Conservation (phyloP, 2,797 vertebrate species). For the Otus scops region DNA sequence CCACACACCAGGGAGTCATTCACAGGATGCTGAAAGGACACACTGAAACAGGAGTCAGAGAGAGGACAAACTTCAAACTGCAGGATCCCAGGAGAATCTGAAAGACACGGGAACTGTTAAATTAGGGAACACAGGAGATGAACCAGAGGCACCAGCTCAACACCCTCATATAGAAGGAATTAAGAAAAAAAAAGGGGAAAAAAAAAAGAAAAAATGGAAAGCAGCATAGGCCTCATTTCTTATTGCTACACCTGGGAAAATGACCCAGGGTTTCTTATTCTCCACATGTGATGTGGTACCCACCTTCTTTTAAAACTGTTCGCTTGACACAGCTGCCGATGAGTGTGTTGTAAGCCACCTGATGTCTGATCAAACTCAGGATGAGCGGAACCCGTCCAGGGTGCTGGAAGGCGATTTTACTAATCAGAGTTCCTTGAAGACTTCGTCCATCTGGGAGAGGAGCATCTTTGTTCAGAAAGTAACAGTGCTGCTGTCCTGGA, state of each 20-base stretch:
- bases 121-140: background rate
- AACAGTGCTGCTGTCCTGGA: constrained; percentile 97
- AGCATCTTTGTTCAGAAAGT: constrained; percentile 95
- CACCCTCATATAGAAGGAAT: accelerated
- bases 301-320: constrained; percentile 92
- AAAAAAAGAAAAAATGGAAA: background rate
- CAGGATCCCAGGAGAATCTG: constrained; percentile 91
- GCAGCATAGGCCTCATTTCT: background rate
- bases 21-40: constrained; percentile 98
- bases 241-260: background rate
- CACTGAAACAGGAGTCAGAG: constrained; percentile 93
- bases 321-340: constrained; percentile 96
- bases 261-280: background rate
- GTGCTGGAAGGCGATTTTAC: constrained; percentile 95
- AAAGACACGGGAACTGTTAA: background rate
- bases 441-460: constrained; percentile 91
- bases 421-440: constrained; percentile 90
- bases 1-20: constrained; percentile 98
- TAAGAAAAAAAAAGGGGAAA: background rate
- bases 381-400: constrained; percentile 92
- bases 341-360: constrained; percentile 93
- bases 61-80: constrained; percentile 98
- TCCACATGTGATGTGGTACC: background rate
- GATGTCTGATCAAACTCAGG: constrained; percentile 91
- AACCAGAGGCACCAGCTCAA: background rate